phyloP scores from a whole-genome alignment of 2,797 vertebrate genomes.

The Eurystomus glaucurus region DNA sequence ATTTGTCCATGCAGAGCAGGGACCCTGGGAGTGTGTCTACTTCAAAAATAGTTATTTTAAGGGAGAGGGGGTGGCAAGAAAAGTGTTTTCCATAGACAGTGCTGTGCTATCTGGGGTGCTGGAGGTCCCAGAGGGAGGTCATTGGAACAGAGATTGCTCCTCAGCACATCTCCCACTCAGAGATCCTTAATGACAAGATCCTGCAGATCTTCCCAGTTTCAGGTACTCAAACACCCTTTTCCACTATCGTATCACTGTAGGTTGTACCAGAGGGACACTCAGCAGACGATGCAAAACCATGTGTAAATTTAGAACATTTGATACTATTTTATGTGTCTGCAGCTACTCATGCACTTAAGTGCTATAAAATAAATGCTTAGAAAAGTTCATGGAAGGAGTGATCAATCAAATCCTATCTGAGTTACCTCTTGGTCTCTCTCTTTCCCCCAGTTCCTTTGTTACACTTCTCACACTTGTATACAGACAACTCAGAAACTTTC shows the following conservation, averaged over 20 bases:
- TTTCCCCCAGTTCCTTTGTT: conserved; percentile 55
- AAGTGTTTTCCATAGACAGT: background rate
- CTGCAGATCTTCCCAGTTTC: background rate
- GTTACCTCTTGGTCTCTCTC: conserved; percentile 26
- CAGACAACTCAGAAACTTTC: conserved; percentile 71
- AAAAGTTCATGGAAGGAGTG: background rate
- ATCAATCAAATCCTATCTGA: conserved; percentile 32
- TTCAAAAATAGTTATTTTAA: background rate
- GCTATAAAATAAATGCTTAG: background rate
- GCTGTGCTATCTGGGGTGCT: background rate
- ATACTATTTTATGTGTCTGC: background rate
- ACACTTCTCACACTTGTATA: conserved; percentile 59
- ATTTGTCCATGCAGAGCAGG: background rate
- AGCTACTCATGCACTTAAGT: background rate
- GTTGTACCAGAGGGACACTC: background rate
- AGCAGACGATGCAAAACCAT: background rate
- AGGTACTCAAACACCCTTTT: background rate
- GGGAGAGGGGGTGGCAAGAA: background rate
- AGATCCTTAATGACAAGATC: background rate
- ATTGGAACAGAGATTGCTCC: background rate
- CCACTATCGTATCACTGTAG: fast-evolving
- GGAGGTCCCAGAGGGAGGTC: background rate
- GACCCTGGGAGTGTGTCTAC: background rate
- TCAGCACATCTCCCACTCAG: background rate
- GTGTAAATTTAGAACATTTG: background rate